Conservation (phyloP, 2,888 invertebrate genomes). For the Miltochrista miniata region DNA sequence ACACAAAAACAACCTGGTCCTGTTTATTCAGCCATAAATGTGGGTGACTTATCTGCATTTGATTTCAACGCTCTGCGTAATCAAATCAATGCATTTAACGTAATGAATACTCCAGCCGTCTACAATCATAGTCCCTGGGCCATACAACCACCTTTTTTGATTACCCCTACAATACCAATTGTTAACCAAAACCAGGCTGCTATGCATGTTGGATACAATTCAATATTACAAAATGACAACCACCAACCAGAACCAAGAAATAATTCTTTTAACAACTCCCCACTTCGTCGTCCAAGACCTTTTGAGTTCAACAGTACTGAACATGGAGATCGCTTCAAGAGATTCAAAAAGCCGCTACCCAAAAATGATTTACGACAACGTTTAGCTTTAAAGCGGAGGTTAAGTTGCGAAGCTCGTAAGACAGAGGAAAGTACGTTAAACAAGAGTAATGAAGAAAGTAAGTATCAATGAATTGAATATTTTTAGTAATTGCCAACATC, state of each 20-base stretch:
- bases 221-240: neutral
- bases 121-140: slow-evolving; percentile 43
- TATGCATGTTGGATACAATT: slow-evolving; percentile 14
- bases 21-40: neutral
- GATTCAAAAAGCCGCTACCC: slow-evolving; percentile 1
- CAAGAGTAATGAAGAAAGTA: neutral
- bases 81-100: slow-evolving; percentile 15
- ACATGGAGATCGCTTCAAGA: neutral
- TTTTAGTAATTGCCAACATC: no score
- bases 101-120: slow-evolving; percentile 12
- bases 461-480: neutral
- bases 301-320: slow-evolving; percentile 1
- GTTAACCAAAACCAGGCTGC: slow-evolving; percentile 24
- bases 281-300: neutral
- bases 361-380: slow-evolving; percentile 41
- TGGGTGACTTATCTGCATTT: slow-evolving; percentile 8
- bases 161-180: slow-evolving; percentile 22
- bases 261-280: neutral
- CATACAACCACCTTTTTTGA: slow-evolving; percentile 23
- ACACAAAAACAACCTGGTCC: slow-evolving; percentile 1
- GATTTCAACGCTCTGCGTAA: slow-evolving; percentile 16
- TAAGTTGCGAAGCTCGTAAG: neutral
- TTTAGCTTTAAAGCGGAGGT: slow-evolving; percentile 32
- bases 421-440: slow-evolving; percentile 6
- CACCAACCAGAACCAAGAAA: neutral